Conservation (phyloP, 2,797 vertebrate genomes). For the Trichosurus vulpecula region DNA sequence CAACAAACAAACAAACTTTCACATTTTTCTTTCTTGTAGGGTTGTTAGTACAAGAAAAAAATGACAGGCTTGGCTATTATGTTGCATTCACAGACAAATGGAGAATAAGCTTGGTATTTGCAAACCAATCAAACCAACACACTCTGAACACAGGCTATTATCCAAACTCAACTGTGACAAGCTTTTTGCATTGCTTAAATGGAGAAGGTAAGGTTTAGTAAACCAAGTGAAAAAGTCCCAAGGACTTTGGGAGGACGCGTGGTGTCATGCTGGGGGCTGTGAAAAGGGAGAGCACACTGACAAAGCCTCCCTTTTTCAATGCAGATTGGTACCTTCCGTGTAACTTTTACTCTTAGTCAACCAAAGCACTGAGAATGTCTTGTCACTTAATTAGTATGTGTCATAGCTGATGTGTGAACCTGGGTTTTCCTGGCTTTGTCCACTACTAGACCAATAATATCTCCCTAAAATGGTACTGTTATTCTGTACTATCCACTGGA, state of each 20-base stretch:
- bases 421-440: background rate
- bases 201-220: conserved; percentile 64
- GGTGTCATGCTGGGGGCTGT: too few species aligned
- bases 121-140: conserved; percentile 74
- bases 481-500: background rate
- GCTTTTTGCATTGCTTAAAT: conserved; percentile 57
- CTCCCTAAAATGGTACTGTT: background rate
- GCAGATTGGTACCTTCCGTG: background rate
- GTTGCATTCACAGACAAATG: conserved; percentile 73
- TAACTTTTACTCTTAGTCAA: background rate
- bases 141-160: conserved; percentile 72
- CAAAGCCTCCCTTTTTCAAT: background rate
- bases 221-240: conserved; percentile 63
- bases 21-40: conserved; percentile 68
- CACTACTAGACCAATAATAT: background rate
- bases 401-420: background rate
- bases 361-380: background rate
- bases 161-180: conserved; percentile 65
- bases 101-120: conserved; percentile 62
- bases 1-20: conserved; percentile 64
- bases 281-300: conserved; percentile 41
- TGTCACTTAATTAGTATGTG: background rate
- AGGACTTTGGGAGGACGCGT: conserved; percentile 70
- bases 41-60: conserved; percentile 75
- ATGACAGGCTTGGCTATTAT: conserved; percentile 73